Base-by-base conservation (phyloP, 1,140 invertebrate species). In the Polypedilum vanderplanki region DNA sequence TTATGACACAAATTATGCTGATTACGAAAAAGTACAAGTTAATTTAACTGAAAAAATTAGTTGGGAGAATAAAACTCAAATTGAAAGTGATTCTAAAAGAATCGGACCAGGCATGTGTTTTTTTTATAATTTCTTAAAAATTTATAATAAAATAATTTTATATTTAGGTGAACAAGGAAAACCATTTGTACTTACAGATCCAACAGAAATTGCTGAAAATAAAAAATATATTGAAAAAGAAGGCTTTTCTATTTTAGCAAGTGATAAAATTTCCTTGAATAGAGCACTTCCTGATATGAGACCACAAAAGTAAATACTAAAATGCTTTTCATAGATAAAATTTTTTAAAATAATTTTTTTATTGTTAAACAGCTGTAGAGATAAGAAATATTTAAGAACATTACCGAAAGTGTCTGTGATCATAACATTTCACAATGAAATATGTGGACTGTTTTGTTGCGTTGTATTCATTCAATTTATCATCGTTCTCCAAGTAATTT, bases 351-450 rank as follows among this genome's bases (percentile, higher is more conserved):
- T 12, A 57, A 12, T 57, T 12, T 46, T 46, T 2, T 15, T 15
- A 57, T n/a, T 15, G 12, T 15, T 0, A 57, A 57, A 57, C 9
- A 70, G 87, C 15, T 98, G 96, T 81, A 96, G 95, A 84, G 87
- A 91, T 77, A 85, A 90, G 4, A 89, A 87, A 22, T 98, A 96
- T 81, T 77, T 87, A 67, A 86, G 88, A 40, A 87, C 95, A 77
- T 85, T 99, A 41, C 97, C 97, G 0, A 84, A 89, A 64, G 97
- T 97, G 0, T 93, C 96, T 73, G 96, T 99, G 5, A 93, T 99
- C 74, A 95, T 99, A 77, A 98, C 96, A 83, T 97, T 97, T 85
- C 94, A 97, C 84, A 97, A 97, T 82, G 96, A 98, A 83, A 95
- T 95, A 5, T 96, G n/a, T n/a, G 93, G 93, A 95, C 94, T 0